Conservation (phyloP, 1,140 invertebrate genomes). For the Lanistes nyassanus region DNA sequence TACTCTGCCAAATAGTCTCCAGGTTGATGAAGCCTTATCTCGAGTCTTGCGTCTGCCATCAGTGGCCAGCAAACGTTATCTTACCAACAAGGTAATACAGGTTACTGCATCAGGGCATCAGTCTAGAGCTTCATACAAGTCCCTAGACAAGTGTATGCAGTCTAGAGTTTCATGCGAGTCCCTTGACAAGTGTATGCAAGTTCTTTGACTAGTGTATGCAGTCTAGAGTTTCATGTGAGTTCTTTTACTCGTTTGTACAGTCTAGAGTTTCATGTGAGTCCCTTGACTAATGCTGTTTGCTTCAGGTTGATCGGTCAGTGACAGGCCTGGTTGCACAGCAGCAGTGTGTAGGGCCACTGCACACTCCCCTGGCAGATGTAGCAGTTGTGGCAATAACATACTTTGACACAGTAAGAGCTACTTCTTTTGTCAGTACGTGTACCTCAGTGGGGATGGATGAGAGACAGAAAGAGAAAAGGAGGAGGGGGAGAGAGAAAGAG, state of each 20-base stretch:
- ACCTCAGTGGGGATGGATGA: too few species aligned
- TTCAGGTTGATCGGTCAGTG: slow-evolving; percentile 88
- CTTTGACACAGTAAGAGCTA: slow-evolving; percentile 59
- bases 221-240: too few species aligned
- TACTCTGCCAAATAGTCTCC: slow-evolving; percentile 46
- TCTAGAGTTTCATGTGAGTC: neutral
- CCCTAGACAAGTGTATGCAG: neutral
- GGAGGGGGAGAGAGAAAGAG: neutral
- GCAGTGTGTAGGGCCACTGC: slow-evolving; percentile 95
- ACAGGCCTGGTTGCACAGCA: slow-evolving; percentile 96
- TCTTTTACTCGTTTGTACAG: neutral
- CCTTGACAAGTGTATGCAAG: too few species aligned
- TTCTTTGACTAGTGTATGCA: neutral
- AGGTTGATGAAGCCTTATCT: slow-evolving; percentile 77
- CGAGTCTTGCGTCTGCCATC: slow-evolving; percentile 87
- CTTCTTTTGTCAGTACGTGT: neutral
- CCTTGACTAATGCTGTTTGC: slow-evolving; percentile 10
- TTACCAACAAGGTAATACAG: slow-evolving; percentile 83
- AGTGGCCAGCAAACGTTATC: slow-evolving; percentile 93
- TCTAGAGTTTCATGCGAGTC: neutral
- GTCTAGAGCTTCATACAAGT: too few species aligned
- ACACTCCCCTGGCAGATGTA: slow-evolving; percentile 94
- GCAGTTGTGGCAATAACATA: slow-evolving; percentile 88
- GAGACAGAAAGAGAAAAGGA: neutral
- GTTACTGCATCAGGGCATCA: too few species aligned